These are phyloP conservation scores for Isoperla grammatica DNA, from an alignment of 2,888 invertebrate species.

Conservation along the genomic window DNA sequence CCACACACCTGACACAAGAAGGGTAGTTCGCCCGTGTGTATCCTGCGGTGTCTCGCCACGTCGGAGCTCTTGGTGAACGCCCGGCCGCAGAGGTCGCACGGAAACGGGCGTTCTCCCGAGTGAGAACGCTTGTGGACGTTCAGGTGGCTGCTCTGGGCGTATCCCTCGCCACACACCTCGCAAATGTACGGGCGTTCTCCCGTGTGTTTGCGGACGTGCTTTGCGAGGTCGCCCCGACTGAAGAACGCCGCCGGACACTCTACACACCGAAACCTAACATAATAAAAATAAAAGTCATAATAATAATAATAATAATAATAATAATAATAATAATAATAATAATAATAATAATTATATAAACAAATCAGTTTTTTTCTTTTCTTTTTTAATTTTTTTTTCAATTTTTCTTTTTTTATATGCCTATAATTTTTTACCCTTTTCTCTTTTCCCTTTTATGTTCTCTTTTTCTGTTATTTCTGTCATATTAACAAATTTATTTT, in stretches of 20 bases:
- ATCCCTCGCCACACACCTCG: conserved; percentile 29
- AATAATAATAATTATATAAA: no score
- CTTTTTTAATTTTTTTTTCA: no score
- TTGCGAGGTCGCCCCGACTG: conserved; percentile 27
- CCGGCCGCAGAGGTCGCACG: conserved; percentile 28
- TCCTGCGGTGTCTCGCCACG: conserved; percentile 28
- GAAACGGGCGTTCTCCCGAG: conserved; percentile 28
- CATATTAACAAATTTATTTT: no score
- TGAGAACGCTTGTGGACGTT: conserved; percentile 28
- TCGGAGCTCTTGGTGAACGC: conserved; percentile 30
- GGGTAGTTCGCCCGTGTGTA: conserved; percentile 31
- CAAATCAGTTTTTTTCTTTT: no score
- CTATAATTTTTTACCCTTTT: no score
- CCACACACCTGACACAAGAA: conserved; percentile 31
- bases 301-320: no score
- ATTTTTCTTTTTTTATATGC: no score
- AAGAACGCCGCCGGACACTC: conserved; percentile 27
- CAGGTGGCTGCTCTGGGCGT: conserved; percentile 29
- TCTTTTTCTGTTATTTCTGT: no score
- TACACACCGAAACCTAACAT: conserved; percentile 22
- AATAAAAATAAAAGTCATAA: no score
- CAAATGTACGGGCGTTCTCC: conserved; percentile 30
- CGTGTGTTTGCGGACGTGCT: conserved; percentile 29
- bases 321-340: no score
- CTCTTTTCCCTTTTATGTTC: no score